phyloP scores from a whole-genome alignment of 2,888 invertebrate species.

The Mongoloraphidia duomilia region DNA sequence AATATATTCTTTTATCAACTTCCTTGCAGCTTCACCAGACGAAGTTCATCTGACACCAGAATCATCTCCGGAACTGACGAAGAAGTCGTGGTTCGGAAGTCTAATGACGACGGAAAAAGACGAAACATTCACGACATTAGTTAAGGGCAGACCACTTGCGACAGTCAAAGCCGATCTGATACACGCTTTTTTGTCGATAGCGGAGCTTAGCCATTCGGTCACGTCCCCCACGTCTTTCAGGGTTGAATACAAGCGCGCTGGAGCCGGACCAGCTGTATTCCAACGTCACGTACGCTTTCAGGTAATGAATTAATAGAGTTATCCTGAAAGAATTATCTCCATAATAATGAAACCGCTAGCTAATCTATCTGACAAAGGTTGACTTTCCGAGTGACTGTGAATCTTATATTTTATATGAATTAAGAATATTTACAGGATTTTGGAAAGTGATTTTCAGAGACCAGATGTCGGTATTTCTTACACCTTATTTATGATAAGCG shows the following conservation, averaged over 20 bases:
- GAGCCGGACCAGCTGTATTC: constrained; percentile 91
- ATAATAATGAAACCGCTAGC: too few relatives aligned
- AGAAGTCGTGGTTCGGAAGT: constrained; percentile 98
- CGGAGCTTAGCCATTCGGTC: constrained; percentile 94
- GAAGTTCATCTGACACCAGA: constrained; percentile 90
- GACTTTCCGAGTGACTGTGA: too few relatives aligned
- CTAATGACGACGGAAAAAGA: constrained; percentile 95
- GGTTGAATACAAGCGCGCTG: constrained; percentile 91
- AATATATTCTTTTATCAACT: not conserved
- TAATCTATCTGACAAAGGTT: too few relatives aligned
- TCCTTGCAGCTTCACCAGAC: constrained; percentile 57
- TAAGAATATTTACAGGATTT: too few relatives aligned
- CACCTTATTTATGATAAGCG: too few relatives aligned
- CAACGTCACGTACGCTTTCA: constrained; percentile 93
- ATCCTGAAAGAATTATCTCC: too few relatives aligned
- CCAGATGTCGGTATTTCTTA: too few relatives aligned
- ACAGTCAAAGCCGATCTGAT: constrained; percentile 97
- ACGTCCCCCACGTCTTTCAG: constrained; percentile 95
- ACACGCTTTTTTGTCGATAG: constrained; percentile 95
- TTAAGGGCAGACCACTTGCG: constrained; percentile 90
- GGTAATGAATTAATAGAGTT: constrained; percentile 14
- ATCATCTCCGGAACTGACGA: constrained; percentile 90
- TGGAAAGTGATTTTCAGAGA: too few relatives aligned
- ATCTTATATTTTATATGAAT: too few relatives aligned
- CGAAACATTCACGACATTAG: constrained; percentile 90